Conservation (phyloP, 2,888 invertebrate species). For the Amphipyra berbera region DNA sequence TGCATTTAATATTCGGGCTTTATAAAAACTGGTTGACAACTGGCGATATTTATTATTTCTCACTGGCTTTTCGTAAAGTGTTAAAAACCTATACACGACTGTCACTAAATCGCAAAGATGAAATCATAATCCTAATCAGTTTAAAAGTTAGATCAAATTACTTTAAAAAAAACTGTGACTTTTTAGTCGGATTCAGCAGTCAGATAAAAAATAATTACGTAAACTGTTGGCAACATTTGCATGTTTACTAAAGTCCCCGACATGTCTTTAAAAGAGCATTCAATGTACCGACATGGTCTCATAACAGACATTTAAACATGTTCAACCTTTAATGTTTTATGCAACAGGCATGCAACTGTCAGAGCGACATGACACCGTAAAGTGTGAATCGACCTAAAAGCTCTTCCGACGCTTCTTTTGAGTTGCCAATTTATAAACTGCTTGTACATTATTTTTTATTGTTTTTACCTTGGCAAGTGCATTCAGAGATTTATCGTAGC, state of each 20-base stretch:
- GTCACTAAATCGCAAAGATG: no score
- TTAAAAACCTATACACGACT: not conserved
- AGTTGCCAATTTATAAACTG: conserved; percentile 36
- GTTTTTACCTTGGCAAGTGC: conserved; percentile 49
- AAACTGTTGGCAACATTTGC: conserved; percentile 15
- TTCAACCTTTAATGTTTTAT: conserved; percentile 49
- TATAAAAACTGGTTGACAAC: not conserved
- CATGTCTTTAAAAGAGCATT: conserved; percentile 43
- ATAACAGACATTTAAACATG: conserved; percentile 39
- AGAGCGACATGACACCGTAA: conserved; percentile 13
- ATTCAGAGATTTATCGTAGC: conserved; percentile 39
- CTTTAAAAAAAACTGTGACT: no score
- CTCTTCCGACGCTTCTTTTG: conserved; percentile 32
- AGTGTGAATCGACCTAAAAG: conserved; percentile 37
- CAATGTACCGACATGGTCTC: conserved; percentile 42
- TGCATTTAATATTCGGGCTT: conserved; percentile 21
- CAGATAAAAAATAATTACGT: conserved; percentile 23
- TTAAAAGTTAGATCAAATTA: no score
- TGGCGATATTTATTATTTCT: not conserved
- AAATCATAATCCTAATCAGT: no score
- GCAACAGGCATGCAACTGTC: conserved; percentile 45
- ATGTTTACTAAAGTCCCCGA: conserved; percentile 11
- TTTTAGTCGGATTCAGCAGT: conserved; percentile 1
- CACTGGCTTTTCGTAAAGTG: not conserved
- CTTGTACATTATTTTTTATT: conserved; percentile 43